These are phyloP conservation scores for Amniataba percoides DNA, from an alignment of 2,797 vertebrate species.

Conservation along the genomic window DNA sequence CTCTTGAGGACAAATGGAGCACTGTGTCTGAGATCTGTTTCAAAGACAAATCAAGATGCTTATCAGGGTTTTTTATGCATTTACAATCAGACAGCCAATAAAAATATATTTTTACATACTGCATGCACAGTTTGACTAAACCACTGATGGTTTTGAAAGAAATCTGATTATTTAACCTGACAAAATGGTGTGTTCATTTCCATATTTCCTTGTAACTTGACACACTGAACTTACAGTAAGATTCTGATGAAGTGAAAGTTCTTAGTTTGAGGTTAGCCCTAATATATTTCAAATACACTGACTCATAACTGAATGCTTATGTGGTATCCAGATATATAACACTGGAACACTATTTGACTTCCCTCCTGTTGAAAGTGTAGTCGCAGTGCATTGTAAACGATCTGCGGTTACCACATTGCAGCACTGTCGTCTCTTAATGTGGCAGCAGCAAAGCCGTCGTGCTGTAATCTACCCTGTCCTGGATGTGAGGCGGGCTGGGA, in stretches of 20 bases:
- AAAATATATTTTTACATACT: constrained; percentile 71
- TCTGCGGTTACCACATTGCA: constrained; percentile 28
- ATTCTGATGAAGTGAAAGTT: constrained; percentile 55
- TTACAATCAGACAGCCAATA: constrained; percentile 66
- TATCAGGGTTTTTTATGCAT: constrained; percentile 70
- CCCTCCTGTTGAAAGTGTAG: constrained; percentile 42
- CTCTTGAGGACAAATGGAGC: constrained; percentile 32
- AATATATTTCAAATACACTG: constrained; percentile 41
- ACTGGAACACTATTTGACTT: constrained; percentile 39
- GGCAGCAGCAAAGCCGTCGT: constrained; percentile 19
- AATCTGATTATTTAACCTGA: constrained; percentile 78
- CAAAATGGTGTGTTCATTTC: constrained; percentile 70
- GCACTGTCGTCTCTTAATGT: constrained; percentile 47
- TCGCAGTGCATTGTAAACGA: constrained; percentile 47
- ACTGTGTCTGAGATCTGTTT: constrained; percentile 62
- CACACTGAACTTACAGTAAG: constrained; percentile 32
- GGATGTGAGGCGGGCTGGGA: constrained; percentile 27
- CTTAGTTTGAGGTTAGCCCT: constrained; percentile 34
- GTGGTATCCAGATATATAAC: constrained; percentile 56
- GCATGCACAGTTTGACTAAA: constrained; percentile 55
- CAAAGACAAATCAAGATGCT: constrained; percentile 76
- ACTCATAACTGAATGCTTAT: constrained; percentile 50
- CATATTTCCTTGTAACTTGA: constrained; percentile 63
- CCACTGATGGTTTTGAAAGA: constrained; percentile 66
- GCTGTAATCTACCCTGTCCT: constrained; percentile 20